A percentile compares a stretch with the other conserved stretches of the same genome.
phyloP scores from a whole-genome alignment of 2,888 invertebrate genomes.

The Dichetophora obliterata region DNA sequence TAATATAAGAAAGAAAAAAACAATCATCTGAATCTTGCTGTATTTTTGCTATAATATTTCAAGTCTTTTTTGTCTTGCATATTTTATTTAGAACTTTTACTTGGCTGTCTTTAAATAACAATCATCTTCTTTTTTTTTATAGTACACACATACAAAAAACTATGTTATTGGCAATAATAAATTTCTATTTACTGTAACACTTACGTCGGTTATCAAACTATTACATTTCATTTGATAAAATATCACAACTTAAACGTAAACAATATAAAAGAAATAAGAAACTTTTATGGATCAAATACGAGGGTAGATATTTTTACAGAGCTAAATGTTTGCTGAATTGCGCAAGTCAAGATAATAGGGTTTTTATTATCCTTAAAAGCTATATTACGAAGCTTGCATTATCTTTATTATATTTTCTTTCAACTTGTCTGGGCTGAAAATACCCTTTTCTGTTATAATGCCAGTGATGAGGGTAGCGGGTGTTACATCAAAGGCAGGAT shows the following conservation, averaged over 20 bases:
- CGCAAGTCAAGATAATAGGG: background rate
- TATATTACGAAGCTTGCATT: constrained; percentile 6
- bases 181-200: background rate
- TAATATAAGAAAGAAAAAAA: no score
- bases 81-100: constrained; percentile 27
- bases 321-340: background rate
- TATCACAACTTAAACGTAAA: constrained; percentile 51
- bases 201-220: background rate
- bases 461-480: constrained; percentile 92
- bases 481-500: constrained; percentile 98
- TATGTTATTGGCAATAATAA: constrained; percentile 2
- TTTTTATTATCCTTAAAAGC: background rate
- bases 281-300: constrained; percentile 6
- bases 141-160: background rate
- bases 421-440: constrained; percentile 76
- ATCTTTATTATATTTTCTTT: constrained; percentile 58
- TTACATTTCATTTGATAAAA: constrained; percentile 40
- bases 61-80: background rate
- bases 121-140: background rate
- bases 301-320: background rate
- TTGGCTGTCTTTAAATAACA: constrained; percentile 1
- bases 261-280: constrained; percentile 35
- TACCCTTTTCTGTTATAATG: constrained; percentile 94
- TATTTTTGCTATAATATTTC: constrained; percentile 11
- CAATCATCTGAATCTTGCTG: no score